Conservation (phyloP, 2,888 invertebrate genomes). For the Yponomeuta evonymella region DNA sequence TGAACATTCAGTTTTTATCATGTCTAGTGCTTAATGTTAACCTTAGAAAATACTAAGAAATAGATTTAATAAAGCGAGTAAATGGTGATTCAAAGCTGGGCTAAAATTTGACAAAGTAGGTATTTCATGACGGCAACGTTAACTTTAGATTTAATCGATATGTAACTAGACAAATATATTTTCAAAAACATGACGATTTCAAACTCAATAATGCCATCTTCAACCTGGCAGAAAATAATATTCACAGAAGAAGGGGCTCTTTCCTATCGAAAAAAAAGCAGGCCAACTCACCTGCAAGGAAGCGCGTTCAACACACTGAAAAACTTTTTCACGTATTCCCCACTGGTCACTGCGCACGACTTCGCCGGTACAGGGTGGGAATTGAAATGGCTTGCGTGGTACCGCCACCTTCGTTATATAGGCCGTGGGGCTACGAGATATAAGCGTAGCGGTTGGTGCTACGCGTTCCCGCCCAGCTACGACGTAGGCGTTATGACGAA, state of each 20-base stretch:
- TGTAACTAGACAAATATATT: no score
- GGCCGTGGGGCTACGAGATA: conserved; percentile 20
- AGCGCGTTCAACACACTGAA: not conserved
- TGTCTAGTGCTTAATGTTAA: no score
- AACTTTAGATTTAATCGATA: no score
- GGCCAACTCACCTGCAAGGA: not conserved
- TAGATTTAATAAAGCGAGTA: not conserved
- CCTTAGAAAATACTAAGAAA: not conserved
- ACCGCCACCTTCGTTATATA: conserved; percentile 47
- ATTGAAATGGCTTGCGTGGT: conserved; percentile 51
- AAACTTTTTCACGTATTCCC: not conserved
- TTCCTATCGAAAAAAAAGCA: not conserved
- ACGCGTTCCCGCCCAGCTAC: conserved; percentile 48
- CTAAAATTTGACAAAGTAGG: no score
- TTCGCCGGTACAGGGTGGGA: conserved; percentile 37
- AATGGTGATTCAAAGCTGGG: no score
- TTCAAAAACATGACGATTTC: no score
- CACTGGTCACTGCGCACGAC: not conserved
- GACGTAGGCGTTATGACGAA: conserved; percentile 52
- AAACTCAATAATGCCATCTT: no score
- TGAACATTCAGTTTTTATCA: no score
- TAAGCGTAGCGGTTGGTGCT: conserved; percentile 47
- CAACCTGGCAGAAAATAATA: no score
- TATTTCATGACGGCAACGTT: no score
- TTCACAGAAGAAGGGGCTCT: no score